Evolutionary conservation across 2,113 vertebrate genomes (phyloP).

Genomic region (Prionailurus bengalensis): DNA sequence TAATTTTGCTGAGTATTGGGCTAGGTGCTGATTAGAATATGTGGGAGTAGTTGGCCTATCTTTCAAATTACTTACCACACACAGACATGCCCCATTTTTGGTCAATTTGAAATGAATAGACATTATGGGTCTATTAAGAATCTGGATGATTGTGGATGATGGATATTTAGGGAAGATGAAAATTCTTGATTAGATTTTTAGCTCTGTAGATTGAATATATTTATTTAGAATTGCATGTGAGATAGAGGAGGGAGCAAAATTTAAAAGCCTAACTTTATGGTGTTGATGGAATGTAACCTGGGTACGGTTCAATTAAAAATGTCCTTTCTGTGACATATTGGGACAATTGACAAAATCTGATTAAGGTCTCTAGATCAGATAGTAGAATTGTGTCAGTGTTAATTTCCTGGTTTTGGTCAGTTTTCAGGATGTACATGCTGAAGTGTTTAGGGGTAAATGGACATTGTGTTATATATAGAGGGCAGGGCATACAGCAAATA

Average conservation of each 20-base stretch:
- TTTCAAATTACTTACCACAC: background rate
- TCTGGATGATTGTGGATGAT: background rate
- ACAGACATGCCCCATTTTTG: background rate
- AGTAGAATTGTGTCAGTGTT: background rate
- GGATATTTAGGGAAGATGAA: slow-evolving; percentile 16
- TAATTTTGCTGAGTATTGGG: slow-evolving; percentile 27
- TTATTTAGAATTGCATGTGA: slow-evolving; percentile 21
- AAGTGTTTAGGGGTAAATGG: background rate
- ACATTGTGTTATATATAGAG: background rate
- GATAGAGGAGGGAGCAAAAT: background rate
- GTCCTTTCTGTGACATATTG: background rate
- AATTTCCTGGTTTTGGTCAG: slow-evolving; percentile 14
- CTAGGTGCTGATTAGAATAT: background rate
- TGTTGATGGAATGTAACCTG: background rate
- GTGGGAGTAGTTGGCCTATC: background rate
- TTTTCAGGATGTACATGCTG: background rate
- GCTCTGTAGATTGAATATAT: background rate
- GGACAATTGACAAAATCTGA: slow-evolving; percentile 31
- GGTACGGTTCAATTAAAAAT: background rate
- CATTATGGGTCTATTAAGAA: background rate
- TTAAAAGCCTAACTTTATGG: background rate
- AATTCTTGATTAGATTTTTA: background rate
- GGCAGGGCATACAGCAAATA: background rate
- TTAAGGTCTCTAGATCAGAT: background rate
- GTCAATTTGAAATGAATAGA: slow-evolving; percentile 25